Conservation (phyloP, 2,888 invertebrate species). For the Nipponacmea schrenckii region DNA sequence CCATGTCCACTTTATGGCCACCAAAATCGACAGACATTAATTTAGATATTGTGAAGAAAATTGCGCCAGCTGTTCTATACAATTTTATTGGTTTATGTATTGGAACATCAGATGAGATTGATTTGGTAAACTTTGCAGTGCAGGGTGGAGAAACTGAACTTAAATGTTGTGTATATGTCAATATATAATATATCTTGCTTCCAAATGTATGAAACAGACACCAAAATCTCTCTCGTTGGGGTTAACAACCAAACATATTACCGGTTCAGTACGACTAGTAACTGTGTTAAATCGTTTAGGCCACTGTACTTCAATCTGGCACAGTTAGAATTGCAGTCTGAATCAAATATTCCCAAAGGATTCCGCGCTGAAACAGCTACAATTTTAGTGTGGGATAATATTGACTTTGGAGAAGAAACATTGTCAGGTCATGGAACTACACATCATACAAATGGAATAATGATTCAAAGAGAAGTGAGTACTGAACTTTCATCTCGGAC, state of each 20-base stretch:
- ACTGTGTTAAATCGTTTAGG: neutral
- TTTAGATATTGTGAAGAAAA: neutral
- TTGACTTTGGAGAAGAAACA: slow-evolving; percentile 2
- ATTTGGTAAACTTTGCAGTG: neutral
- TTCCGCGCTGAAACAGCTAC: neutral
- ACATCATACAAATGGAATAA: neutral
- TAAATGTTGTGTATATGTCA: neutral
- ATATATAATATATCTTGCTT: neutral
- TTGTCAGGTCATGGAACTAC: neutral
- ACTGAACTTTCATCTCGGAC: neutral
- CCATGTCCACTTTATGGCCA: neutral
- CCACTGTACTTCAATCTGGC: neutral
- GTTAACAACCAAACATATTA: neutral
- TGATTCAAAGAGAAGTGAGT: neutral
- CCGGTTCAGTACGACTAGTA: neutral
- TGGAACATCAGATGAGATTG: neutral
- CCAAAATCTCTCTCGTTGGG: neutral
- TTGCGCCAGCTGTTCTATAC: neutral
- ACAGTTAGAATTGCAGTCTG: neutral
- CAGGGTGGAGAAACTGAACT: neutral
- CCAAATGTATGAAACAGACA: neutral
- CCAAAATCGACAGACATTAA: neutral
- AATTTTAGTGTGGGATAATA: slow-evolving; percentile 2
- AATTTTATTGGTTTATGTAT: neutral
- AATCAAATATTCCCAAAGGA: neutral